Evolutionary conservation across 1,140 invertebrate species (phyloP), one percentile per base, ranked within the genome.

Genomic region (Spodoptera frugiperda): DNA sequence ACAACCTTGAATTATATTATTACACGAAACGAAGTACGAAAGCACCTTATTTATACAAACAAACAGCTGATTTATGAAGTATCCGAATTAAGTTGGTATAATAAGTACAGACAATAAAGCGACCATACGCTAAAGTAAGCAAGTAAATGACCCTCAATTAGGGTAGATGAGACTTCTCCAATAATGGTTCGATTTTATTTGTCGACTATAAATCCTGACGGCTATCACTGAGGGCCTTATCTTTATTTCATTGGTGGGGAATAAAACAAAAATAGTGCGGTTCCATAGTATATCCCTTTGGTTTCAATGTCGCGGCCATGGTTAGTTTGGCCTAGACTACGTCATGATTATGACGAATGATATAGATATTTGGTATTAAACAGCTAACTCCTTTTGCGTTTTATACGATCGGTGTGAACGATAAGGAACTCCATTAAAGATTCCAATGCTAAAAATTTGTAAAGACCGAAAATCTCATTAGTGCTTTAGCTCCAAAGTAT

Each of bases 131-230:
- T 11, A 44, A 44, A 44, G 59, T 25, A 49, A 65, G 61, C 48
- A 68, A 53, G 21, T 68, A 53, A 68, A 68, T 53, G 21, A 3
- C 25, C 33, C 65, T 68, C 65, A 68, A 68, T 68, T 68, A 68
- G 65, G 25, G 48, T 14, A 51, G 25, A 68, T 68, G 65, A 51
- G 65, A 21, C 44, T 67, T 48, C 12, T 25, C 65, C 25, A 68
- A 68, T 68, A 68, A 68, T 68, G 39, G 48, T 3, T 15, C 48
- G 49, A 68, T 68, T 68, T 68, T 68, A 68, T 68, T 68, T 49
- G 63, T 49, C 14, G 65, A 33, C 65, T 21, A 53, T 68, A 68
- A 68, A 68, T 68, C 25, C 21, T 17, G 3, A 17, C 15, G 65
- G 65, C 48, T 53, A 68, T 68, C 65, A 53, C 39, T 46, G 48